Conservation (phyloP, 2,888 invertebrate genomes). For the Hecatera dysodea region DNA sequence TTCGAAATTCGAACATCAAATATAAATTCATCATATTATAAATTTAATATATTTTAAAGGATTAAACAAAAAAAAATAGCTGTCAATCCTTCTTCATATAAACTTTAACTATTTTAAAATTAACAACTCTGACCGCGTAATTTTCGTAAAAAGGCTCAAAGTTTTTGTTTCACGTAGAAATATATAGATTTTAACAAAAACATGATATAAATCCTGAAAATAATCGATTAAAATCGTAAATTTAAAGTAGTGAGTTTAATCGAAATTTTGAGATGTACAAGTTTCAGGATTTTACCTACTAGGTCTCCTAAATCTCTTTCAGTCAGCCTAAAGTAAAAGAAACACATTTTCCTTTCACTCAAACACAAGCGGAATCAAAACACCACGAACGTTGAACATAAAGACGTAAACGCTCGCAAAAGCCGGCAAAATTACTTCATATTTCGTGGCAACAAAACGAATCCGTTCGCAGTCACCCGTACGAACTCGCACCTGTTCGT, state of each 20-base stretch:
- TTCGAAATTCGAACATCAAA: no score
- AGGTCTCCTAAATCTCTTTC: no score
- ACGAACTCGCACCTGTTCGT: slow-evolving; percentile 38
- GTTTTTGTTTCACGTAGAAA: no score
- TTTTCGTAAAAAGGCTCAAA: no score
- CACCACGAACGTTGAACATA: neutral
- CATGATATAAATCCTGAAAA: neutral
- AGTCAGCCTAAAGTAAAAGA: neutral
- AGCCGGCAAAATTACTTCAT: slow-evolving; percentile 45
- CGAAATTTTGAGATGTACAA: neutral
- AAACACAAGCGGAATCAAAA: neutral
- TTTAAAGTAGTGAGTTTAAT: neutral
- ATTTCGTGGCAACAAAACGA: slow-evolving; percentile 40
- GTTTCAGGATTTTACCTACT: neutral
- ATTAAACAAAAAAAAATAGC: no score
- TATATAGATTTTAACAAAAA: no score
- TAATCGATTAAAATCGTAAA: no score
- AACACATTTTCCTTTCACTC: neutral
- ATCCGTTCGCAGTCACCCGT: slow-evolving; percentile 37
- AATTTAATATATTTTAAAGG: no score
- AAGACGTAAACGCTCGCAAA: slow-evolving; percentile 32
- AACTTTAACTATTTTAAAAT: no score
- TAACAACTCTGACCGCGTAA: no score
- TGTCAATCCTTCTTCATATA: no score
- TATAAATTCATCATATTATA: no score